These are phyloP conservation scores for Dasypus novemcinctus DNA, from an alignment of 2,113 vertebrate genomes.

Conservation along the genomic window DNA sequence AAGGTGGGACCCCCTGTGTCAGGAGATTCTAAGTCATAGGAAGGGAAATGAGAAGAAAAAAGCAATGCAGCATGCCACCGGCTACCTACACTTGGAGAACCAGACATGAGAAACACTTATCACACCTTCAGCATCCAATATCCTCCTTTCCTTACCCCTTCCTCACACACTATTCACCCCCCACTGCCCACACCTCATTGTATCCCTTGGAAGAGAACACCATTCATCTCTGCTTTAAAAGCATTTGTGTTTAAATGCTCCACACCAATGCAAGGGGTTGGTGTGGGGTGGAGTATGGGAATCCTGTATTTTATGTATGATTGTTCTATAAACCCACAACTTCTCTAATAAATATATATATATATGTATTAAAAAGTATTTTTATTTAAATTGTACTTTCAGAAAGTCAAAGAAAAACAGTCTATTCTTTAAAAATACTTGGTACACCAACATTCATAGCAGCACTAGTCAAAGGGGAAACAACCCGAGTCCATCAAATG, in stretches of 20 bases:
- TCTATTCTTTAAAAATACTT: not conserved
- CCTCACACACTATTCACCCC: not conserved
- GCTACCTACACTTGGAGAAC: not conserved
- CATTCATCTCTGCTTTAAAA: not conserved
- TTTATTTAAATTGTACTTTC: not conserved
- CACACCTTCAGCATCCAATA: not conserved
- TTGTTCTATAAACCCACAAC: too few relatives aligned
- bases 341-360: too few relatives aligned
- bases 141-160: too few relatives aligned
- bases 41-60: not conserved
- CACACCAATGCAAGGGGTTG: too few relatives aligned
- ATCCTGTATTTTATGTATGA: too few relatives aligned
- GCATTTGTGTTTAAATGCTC: too few relatives aligned
- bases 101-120: not conserved
- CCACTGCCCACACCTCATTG: rapidly evolving
- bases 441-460: too few relatives aligned
- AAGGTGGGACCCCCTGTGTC: not conserved
- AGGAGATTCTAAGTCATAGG: not conserved
- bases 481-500: too few relatives aligned
- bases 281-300: too few relatives aligned
- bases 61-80: not conserved
- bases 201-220: not conserved
- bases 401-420: not conserved
- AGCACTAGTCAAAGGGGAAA: too few relatives aligned
- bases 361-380: not conserved